These are phyloP conservation scores for Dipus sagitta DNA, from an alignment of 2,797 vertebrate species.

Conservation along the genomic window DNA sequence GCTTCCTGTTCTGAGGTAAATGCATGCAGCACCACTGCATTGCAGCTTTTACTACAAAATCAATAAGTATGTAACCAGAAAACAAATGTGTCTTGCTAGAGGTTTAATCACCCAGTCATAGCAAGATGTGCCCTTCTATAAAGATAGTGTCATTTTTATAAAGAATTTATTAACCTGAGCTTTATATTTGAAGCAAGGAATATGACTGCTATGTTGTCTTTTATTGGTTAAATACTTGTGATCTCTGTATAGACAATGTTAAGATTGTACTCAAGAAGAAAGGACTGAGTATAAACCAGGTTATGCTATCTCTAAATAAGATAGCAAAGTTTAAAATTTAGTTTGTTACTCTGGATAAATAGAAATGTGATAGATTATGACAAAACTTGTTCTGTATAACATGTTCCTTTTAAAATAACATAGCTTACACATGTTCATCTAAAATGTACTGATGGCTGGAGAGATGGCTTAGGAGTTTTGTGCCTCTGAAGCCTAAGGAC, in stretches of 20 bases:
- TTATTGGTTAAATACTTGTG: constrained; percentile 41
- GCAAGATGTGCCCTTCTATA: constrained; percentile 22
- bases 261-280: neutral
- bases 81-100: constrained; percentile 55
- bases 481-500: no score
- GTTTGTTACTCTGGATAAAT: neutral
- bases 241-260: constrained; percentile 29
- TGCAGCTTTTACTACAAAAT: constrained; percentile 67
- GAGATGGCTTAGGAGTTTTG: no score
- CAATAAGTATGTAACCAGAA: constrained; percentile 60
- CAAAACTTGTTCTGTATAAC: neutral
- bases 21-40: neutral
- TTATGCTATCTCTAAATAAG: neutral
- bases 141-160: constrained; percentile 49
- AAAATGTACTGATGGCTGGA: neutral
- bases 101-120: constrained; percentile 44
- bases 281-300: neutral
- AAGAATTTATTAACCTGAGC: constrained; percentile 69
- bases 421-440: neutral
- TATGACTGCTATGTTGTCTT: neutral
- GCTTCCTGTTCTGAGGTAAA: constrained; percentile 9
- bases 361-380: neutral
- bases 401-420: neutral
- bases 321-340: neutral
- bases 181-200: constrained; percentile 48